Percentiles rank a stretch among this genome's conserved stretches.
These are phyloP conservation scores for Peromyscus californicus DNA, from an alignment of 2,113 vertebrate genomes.

Conservation along the genomic window DNA sequence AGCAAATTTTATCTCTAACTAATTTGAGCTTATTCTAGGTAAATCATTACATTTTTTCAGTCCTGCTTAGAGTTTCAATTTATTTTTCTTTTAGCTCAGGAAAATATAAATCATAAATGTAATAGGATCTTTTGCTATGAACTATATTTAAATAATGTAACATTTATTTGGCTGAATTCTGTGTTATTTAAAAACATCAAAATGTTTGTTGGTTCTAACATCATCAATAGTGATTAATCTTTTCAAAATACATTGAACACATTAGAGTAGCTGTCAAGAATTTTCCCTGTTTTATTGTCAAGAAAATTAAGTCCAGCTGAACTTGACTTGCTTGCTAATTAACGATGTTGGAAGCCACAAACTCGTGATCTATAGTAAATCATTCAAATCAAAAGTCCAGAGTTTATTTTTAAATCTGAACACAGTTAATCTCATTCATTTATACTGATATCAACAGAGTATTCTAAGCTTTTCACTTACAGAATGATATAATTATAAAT, in stretches of 20 bases:
- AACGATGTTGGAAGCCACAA: background rate
- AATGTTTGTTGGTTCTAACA: conserved; percentile 38
- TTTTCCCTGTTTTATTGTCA: conserved; percentile 44
- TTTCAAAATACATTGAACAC: conserved; percentile 33
- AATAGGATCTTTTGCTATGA: background rate
- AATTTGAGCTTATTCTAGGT: background rate
- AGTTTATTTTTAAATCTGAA: conserved; percentile 28
- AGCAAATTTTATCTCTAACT: conserved; percentile 4
- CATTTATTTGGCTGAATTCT: background rate
- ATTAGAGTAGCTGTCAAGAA: background rate
- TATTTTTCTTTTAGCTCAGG: conserved; percentile 29
- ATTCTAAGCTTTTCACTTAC: background rate
- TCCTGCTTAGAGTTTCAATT: background rate
- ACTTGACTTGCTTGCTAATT: conserved; percentile 35
- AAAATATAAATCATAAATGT: conserved; percentile 14
- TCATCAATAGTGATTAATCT: conserved; percentile 34
- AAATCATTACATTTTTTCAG: conserved; percentile 34
- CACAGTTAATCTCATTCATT: conserved; percentile 41
- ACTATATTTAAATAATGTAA: conserved; percentile 46
- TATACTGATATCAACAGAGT: background rate
- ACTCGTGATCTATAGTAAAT: background rate
- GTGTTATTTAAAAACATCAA: conserved; percentile 44
- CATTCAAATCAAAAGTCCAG: conserved; percentile 21
- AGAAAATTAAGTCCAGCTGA: conserved; percentile 19
- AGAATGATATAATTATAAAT: conserved; percentile 10